Base-by-base conservation (phyloP, 2,888 invertebrate genomes). In the Deilephila elpenor region DNA sequence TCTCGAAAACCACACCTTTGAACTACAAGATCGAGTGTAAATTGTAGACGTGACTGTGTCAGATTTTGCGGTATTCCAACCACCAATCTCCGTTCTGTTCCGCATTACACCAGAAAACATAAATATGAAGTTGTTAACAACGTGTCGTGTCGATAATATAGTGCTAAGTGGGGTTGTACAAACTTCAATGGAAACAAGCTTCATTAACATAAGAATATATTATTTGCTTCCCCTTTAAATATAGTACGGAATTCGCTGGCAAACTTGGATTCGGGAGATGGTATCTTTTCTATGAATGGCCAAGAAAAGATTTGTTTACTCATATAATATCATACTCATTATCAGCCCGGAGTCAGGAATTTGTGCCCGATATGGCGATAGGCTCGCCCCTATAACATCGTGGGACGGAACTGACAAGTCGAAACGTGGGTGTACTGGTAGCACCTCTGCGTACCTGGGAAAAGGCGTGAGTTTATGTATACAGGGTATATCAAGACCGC, bases 41-140 rank as follows among this genome's bases (percentile, higher is more conserved):
- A 37, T 74, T 75, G 82, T 84, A 81, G 73, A 74, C 59, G 32
- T 71, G 76, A 75, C 74, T 76, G 77, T 80, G 78, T 71, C 77
- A 83, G 83, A 86, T 86, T 89, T 90, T 89, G 90, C 88, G 56
- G 75, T 72, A 67, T 74, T 88, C 90, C 90, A 89, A 83, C 84
- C 79, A 83, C 85, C 86, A 88, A 89, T 88, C 89, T 88, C 75
- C 84, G 87, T 85, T 84, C 82, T 76, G 83, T 73, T 76, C 80
- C 79, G 78, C 82, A 81, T 80, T 81, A 80, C 80, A 76, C 79
- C 74, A 79, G 79, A 80, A 84, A 83, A 83, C 83, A 84, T 82
- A 84, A 82, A 86, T 83, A 82, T 80, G 78, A 82, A 85, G 81
- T 83, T 84, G 72, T 76, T 77, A 78, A 78, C 80, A 82, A 80